phyloP scores from a whole-genome alignment of 2,113 vertebrate species.

The Entelurus aequoreus region DNA sequence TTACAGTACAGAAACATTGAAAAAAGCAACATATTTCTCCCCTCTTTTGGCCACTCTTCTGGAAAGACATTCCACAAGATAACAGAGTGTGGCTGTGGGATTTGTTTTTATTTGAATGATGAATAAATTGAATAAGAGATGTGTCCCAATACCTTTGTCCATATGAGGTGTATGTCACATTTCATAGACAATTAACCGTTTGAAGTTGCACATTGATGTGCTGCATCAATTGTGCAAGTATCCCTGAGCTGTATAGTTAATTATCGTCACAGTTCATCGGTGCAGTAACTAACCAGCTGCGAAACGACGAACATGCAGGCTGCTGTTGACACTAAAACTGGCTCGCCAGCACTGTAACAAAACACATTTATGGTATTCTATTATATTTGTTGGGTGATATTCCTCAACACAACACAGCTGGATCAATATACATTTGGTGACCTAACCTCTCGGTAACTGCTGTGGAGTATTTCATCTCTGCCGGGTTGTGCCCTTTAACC shows the following conservation, averaged over 20 bases:
- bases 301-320: neutral
- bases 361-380: neutral
- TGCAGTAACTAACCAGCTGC: neutral
- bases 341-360: neutral
- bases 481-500: constrained; percentile 57
- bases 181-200: constrained; percentile 17
- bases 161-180: constrained; percentile 1
- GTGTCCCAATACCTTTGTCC: neutral
- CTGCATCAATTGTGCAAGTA: neutral
- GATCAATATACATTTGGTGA: constrained; percentile 72
- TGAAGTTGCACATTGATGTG: constrained; percentile 2
- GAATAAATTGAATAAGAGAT: too few species aligned
- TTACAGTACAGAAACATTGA: too few species aligned
- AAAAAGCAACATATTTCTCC: too few species aligned
- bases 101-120: too few species aligned
- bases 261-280: neutral
- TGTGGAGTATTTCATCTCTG: constrained; percentile 65
- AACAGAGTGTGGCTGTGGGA: too few species aligned
- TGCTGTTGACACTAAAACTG: constrained; percentile 1
- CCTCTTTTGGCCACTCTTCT: too few species aligned
- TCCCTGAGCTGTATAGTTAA: neutral
- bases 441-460: constrained; percentile 58
- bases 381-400: constrained; percentile 19
- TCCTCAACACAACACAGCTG: constrained; percentile 24
- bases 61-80: too few species aligned